phyloP scores from a whole-genome alignment of 1,140 invertebrate genomes.

The Panulirus ornatus region DNA sequence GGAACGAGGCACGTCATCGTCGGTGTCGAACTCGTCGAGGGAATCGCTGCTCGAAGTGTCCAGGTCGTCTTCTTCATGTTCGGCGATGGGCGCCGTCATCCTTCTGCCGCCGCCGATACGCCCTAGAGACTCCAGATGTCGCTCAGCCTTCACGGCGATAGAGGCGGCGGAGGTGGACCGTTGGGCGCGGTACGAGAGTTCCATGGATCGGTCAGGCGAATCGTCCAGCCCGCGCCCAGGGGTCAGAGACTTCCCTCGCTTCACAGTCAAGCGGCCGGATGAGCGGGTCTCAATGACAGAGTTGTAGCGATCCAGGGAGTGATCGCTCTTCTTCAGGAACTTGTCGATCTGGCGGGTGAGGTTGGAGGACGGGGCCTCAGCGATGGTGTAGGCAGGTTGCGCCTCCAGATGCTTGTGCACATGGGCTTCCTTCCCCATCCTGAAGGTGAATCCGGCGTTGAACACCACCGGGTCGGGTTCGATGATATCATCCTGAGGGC shows the following conservation, averaged over 20 bases:
- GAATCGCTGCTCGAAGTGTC: constrained; percentile 55
- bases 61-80: constrained; percentile 47
- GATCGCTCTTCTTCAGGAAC: constrained; percentile 89
- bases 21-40: constrained; percentile 67
- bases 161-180: constrained; percentile 71
- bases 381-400: constrained; percentile 85
- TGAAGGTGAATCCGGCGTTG: constrained; percentile 88
- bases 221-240: constrained; percentile 35
- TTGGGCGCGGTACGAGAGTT: constrained; percentile 65
- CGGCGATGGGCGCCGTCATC: constrained; percentile 50
- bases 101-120: constrained; percentile 3
- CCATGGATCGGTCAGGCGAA: constrained; percentile 61
- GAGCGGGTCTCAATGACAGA: constrained; percentile 76
- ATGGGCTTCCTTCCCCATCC: constrained; percentile 81
- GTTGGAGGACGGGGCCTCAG: constrained; percentile 85
- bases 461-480: constrained; percentile 86
- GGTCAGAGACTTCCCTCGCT: constrained; percentile 40
- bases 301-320: constrained; percentile 91
- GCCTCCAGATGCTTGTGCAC: constrained; percentile 79
- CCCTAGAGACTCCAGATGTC: constrained; percentile 57
- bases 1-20: constrained; percentile 51
- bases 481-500: constrained; percentile 34
- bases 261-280: constrained; percentile 13
- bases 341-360: constrained; percentile 87
- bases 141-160: constrained; percentile 73